Evolutionary conservation across 2,113 vertebrate genomes (phyloP).

Genomic region (Chionis minor): DNA sequence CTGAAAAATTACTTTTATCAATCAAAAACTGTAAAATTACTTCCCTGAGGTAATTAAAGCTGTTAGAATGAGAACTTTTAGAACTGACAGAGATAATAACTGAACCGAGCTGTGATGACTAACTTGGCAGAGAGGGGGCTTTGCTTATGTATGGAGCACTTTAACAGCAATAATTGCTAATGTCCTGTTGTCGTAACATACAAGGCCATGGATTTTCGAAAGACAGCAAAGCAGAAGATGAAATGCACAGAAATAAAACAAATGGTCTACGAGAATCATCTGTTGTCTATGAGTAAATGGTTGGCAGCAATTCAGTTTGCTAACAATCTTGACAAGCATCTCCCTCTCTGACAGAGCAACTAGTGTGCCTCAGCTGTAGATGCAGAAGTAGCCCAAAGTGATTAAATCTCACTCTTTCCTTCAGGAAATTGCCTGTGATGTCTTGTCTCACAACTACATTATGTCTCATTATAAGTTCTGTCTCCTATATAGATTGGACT

Average conservation of each 20-base stretch:
- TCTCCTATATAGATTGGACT: conserved; percentile 29
- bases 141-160: neutral
- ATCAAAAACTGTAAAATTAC: neutral
- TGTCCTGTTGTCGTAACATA: conserved; percentile 41
- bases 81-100: neutral
- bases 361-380: neutral
- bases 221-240: conserved; percentile 42
- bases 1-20: neutral
- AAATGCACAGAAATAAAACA: conserved; percentile 57
- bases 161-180: neutral
- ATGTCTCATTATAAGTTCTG: conserved; percentile 64
- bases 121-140: neutral
- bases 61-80: neutral
- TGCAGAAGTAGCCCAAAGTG: conserved; percentile 52
- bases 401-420: conserved; percentile 66
- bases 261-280: conserved; percentile 56
- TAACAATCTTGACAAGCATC: conserved; percentile 54
- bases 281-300: conserved; percentile 31
- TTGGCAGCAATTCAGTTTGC: conserved; percentile 43
- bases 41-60: conserved; percentile 1
- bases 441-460: conserved; percentile 67
- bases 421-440: conserved; percentile 67
- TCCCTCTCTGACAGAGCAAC: conserved; percentile 7
- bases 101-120: neutral
- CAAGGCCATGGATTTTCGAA: conserved; percentile 5